phyloP scores from a whole-genome alignment of 2,888 invertebrate species.

The Scotopteryx bipunctaria region DNA sequence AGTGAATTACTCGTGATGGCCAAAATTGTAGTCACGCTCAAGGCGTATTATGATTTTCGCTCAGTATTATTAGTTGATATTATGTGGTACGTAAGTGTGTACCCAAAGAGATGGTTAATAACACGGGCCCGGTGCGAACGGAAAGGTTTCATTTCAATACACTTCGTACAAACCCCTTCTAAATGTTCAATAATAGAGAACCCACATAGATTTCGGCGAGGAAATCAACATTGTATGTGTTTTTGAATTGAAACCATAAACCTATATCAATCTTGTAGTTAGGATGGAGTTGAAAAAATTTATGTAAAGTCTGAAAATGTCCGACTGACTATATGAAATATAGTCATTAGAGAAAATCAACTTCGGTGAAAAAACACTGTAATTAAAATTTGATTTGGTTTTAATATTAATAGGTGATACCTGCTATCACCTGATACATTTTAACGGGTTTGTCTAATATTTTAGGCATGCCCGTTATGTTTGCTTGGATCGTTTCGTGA shows the following conservation, averaged over 20 bases:
- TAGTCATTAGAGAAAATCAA: conserved; percentile 65
- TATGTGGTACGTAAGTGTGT: conserved; percentile 55
- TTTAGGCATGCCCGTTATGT: conserved; percentile 57
- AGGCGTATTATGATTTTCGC: conserved; percentile 74
- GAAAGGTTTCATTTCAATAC: conserved; percentile 45
- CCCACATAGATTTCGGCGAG: conserved; percentile 67
- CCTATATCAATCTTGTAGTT: conserved; percentile 71
- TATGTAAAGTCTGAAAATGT: conserved; percentile 73
- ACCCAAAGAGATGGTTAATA: conserved; percentile 49
- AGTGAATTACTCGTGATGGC: conserved; percentile 74
- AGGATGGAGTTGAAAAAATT: conserved; percentile 70
- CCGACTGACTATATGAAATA: conserved; percentile 73
- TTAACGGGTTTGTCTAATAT: conserved; percentile 58
- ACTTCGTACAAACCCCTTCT: conserved; percentile 44
- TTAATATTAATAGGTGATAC: conserved; percentile 73
- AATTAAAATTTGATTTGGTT: conserved; percentile 69
- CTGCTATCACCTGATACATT: conserved; percentile 56
- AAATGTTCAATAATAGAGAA: conserved; percentile 51
- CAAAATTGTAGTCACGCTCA: conserved; percentile 74
- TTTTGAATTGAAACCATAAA: conserved; percentile 51
- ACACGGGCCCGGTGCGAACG: conserved; percentile 68
- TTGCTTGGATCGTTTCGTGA: conserved; percentile 56
- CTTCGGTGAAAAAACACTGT: conserved; percentile 70
- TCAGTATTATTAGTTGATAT: conserved; percentile 73
- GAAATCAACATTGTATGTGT: conserved; percentile 71